phyloP scores from a whole-genome alignment of 2,113 vertebrate genomes.

The Odontophorus gujanensis region DNA sequence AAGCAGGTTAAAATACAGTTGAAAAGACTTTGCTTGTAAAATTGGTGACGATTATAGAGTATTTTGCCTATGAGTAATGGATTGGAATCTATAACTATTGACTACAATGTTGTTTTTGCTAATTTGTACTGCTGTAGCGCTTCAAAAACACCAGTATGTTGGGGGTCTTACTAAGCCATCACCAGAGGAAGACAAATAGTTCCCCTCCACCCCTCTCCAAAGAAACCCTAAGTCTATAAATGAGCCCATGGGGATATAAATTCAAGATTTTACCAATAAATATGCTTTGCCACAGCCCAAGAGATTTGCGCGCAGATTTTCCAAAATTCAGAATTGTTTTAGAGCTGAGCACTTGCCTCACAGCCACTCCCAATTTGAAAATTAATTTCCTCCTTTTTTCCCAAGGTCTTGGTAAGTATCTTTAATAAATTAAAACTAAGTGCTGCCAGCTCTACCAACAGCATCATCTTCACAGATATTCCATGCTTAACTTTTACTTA shows the following conservation, averaged over 20 bases:
- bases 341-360: neutral
- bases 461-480: neutral
- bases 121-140: neutral
- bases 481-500: neutral
- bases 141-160: neutral
- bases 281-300: neutral
- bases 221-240: neutral
- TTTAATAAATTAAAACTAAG: neutral
- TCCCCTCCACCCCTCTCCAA: neutral
- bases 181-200: neutral
- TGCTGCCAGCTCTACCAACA: constrained; percentile 8
- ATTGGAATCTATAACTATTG: neutral
- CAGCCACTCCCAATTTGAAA: neutral
- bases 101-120: neutral
- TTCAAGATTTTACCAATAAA: neutral
- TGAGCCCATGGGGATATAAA: neutral
- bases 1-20: neutral
- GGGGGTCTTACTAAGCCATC: neutral
- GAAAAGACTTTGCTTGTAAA: neutral
- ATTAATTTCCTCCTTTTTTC: neutral
- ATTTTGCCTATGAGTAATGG: neutral
- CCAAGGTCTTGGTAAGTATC: neutral
- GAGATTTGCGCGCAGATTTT: neutral
- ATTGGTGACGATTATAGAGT: neutral
- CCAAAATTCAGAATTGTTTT: neutral